Conservation (phyloP, 2,888 invertebrate genomes). For the Eucriotettix oculatus region DNA sequence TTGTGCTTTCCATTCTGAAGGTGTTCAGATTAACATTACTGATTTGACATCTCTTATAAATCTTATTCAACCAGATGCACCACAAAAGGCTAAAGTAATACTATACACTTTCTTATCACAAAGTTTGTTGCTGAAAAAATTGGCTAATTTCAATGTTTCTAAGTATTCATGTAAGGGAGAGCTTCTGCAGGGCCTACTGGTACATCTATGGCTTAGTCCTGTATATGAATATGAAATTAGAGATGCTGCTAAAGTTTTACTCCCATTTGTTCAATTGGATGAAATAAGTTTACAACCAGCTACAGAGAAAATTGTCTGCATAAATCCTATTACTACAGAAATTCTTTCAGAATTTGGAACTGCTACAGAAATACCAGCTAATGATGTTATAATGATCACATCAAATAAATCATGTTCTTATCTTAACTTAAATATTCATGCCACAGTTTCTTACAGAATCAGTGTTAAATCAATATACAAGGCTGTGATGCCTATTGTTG, state of each 20-base stretch:
- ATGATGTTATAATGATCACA: not conserved
- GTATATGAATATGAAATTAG: not conserved
- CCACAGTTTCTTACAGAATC: conserved; percentile 1
- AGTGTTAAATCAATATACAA: not conserved
- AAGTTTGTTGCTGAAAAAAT: not conserved
- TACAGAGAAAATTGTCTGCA: not conserved
- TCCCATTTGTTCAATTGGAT: conserved; percentile 2
- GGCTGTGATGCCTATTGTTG: not conserved
- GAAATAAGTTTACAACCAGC: not conserved
- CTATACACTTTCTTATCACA: not conserved
- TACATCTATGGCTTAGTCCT: conserved; percentile 1
- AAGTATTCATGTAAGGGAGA: conserved; percentile 1
- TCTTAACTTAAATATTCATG: not conserved
- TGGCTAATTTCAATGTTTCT: not conserved
- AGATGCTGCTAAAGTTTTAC: conserved; percentile 2
- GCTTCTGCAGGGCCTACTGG: conserved; percentile 3
- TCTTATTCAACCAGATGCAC: not conserved
- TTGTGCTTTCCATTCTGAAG: not conserved
- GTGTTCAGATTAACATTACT: not conserved
- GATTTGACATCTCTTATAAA: not conserved
- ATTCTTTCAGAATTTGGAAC: not conserved
- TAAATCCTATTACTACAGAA: not conserved
- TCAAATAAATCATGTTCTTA: not conserved
- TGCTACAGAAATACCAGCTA: not conserved
- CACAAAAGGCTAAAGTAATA: not conserved